Conservation (phyloP, 2,113 vertebrate species). For the Pseudopipra pipra region DNA sequence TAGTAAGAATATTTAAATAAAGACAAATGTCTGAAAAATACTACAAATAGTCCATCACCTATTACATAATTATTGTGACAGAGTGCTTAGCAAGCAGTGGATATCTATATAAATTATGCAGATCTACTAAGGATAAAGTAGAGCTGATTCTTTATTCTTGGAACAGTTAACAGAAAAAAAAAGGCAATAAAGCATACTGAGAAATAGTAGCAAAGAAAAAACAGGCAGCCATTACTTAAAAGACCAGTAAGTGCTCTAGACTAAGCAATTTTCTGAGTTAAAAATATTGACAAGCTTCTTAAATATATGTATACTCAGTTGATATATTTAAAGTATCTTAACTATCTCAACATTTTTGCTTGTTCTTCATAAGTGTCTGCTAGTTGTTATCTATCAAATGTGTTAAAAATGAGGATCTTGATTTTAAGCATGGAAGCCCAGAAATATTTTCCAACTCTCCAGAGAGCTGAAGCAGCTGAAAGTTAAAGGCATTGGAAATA, state of each 20-base stretch:
- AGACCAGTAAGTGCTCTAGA: background rate
- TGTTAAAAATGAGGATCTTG: background rate
- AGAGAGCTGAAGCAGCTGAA: background rate
- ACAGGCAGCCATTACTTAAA: fast-evolving
- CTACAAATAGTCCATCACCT: background rate
- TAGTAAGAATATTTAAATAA: background rate
- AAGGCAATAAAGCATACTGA: background rate
- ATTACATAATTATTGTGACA: background rate
- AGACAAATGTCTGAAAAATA: background rate
- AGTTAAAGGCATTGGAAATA: background rate
- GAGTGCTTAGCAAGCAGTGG: background rate
- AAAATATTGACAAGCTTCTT: background rate
- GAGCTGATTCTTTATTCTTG: background rate
- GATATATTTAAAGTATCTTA: background rate
- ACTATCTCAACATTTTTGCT: background rate
- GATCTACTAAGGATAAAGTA: background rate
- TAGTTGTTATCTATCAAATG: background rate
- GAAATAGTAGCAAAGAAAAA: background rate
- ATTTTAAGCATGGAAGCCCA: background rate
- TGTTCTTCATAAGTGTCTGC: background rate
- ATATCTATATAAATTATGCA: background rate
- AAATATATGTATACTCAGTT: background rate
- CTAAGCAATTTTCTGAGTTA: background rate
- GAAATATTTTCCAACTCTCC: background rate
- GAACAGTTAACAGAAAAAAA: background rate